Evolutionary conservation across 23 tunicate species (phyloP).

Genomic region (Ciona savignyi): DNA sequence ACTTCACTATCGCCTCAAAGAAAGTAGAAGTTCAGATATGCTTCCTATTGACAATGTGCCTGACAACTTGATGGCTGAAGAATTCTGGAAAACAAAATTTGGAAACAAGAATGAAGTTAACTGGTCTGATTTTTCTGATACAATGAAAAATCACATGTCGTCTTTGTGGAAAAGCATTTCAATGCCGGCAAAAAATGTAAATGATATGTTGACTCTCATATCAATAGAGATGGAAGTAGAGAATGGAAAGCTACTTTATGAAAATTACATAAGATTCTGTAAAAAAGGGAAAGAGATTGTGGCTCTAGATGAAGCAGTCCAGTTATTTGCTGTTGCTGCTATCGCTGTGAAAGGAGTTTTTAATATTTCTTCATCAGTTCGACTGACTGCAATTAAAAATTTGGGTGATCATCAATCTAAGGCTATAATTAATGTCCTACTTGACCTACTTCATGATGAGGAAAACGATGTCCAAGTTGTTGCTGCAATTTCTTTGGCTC

Average conservation of each 20-base stretch:
- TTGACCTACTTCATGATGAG: conserved; percentile 74
- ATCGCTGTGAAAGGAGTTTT: conserved; percentile 78
- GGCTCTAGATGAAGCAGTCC: conserved; percentile 66
- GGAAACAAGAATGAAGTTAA: conserved; percentile 36
- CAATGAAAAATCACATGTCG: conserved; percentile 17
- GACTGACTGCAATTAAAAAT: conserved; percentile 70
- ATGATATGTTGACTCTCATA: conserved; percentile 22
- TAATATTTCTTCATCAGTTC: conserved; percentile 52
- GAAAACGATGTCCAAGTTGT: conserved; percentile 74
- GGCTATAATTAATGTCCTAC: conserved; percentile 56
- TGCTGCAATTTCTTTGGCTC: conserved; percentile 78
- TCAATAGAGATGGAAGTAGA: conserved; percentile 30
- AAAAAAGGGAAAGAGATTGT: conserved; percentile 52
- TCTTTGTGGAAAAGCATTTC: conserved; percentile 38
- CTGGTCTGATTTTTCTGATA: conserved; percentile 17
- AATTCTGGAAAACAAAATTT: conserved; percentile 53
- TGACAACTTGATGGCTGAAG: conserved; percentile 22
- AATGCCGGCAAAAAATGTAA: conserved; percentile 29
- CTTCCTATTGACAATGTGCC: not conserved
- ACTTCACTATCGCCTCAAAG: conserved; percentile 24
- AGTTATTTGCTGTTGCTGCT: conserved; percentile 54
- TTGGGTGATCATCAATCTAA: conserved; percentile 68
- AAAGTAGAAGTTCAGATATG: conserved; percentile 14
- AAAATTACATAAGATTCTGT: conserved; percentile 43
- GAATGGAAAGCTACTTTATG: conserved; percentile 5